A percentile compares a stretch with the other conserved stretches of the same genome.
phyloP scores from a whole-genome alignment of 2,888 invertebrate species.

The Plagodis pulveraria region DNA sequence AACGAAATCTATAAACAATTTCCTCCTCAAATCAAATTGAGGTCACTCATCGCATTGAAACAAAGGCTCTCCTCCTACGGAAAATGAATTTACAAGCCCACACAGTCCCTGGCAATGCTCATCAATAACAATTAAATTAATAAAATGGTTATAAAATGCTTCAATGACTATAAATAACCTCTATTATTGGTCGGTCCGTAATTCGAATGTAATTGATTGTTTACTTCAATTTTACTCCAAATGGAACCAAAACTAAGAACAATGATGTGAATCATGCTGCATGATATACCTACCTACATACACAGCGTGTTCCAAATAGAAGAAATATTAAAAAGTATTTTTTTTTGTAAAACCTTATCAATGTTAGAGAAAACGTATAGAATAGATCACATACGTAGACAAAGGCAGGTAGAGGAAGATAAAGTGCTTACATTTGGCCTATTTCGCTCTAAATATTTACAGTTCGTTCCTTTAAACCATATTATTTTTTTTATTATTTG shows the following conservation, averaged over 20 bases:
- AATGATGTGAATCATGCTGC: conserved; percentile 75
- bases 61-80: conserved; percentile 56
- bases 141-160: conserved; percentile 79
- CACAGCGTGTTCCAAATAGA: conserved; percentile 43
- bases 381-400: too few species aligned
- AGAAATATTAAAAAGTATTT: background rate
- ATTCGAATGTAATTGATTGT: conserved; percentile 80
- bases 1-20: conserved; percentile 16
- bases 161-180: conserved; percentile 77
- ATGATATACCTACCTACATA: background rate
- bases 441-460: too few species aligned
- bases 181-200: conserved; percentile 74
- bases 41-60: conserved; percentile 42
- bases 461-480: too few species aligned
- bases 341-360: too few species aligned
- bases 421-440: too few species aligned
- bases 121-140: conserved; percentile 80
- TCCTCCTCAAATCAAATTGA: conserved; percentile 28
- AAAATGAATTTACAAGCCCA: conserved; percentile 63
- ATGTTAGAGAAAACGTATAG: too few species aligned
- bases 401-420: too few species aligned
- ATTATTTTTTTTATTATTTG: too few species aligned
- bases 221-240: conserved; percentile 79
- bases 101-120: conserved; percentile 63
- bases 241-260: conserved; percentile 71